Evolutionary conservation across 2,797 vertebrate species (phyloP), one percentile per base, ranked within the genome.

Genomic region (Sebastes vulpes): DNA sequence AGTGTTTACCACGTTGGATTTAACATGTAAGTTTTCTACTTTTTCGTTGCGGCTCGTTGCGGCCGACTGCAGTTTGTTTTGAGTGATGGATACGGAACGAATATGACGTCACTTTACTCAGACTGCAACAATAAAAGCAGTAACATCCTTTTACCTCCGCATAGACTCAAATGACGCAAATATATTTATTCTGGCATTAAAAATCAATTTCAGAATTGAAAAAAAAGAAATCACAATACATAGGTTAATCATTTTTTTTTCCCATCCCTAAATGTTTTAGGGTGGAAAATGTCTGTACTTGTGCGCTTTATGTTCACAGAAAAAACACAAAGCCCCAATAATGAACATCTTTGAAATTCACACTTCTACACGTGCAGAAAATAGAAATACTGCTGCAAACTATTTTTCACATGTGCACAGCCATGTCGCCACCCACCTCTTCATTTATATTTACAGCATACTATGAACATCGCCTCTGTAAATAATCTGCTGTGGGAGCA

Each of bases 311-410:
- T 58, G 20, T 54, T 57, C 14, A 59, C 0, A 14, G 5, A 29
- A 32, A 16, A 29, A 32, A 7, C 4, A 56, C 18, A 75, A 12
- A 65, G 6, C n/a, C 10, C 11, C n/a, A 50, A 20, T 57, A 64
- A 77, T 58, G 48, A 63, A 28, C 29, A 68, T 42, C n/a, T 59
- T 29, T 48, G 14, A 56, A 31, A 32, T 29, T 56, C 23, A 50
- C 23, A 77, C 25, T 20, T 56, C 7, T 32, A 67, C 20, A 60
- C 2, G 4, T 38, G 25, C 50, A 70, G n/a, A 50, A 68, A 81
- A 77, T 56, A 50, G 21, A 84, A 82, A 79, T 35, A 52, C 50
- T 65, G 65, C 68, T 58, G 26, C 56, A 75, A 71, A 79, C 65
- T 23, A 9, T 76, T 72, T 60, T 63, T 67, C 65, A 78, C 52